Conservation (phyloP, 2,888 invertebrate genomes). For the Drosophila robusta region DNA sequence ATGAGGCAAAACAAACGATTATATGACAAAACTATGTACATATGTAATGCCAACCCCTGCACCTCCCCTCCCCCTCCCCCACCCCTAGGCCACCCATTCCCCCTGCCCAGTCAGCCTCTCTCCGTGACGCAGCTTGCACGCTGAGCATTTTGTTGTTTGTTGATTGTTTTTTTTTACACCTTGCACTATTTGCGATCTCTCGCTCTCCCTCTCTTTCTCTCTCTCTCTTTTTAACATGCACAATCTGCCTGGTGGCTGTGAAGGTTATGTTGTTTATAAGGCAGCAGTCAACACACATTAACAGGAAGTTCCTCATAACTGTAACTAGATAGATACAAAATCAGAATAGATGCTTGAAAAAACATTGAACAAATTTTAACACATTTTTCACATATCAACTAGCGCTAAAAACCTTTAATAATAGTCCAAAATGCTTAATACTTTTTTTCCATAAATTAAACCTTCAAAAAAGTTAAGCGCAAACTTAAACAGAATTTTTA, state of each 20-base stretch:
- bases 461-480: neutral
- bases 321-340: constrained; percentile 42
- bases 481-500: constrained; percentile 1
- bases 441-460: too few species aligned
- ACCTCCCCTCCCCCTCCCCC: neutral
- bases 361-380: constrained; percentile 7
- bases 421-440: too few species aligned
- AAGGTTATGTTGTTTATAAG: constrained; percentile 55
- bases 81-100: too few species aligned
- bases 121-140: constrained; percentile 5
- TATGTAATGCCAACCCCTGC: neutral
- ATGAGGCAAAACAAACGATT: constrained; percentile 58
- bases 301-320: constrained; percentile 60
- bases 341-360: neutral
- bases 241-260: constrained; percentile 22
- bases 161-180: constrained; percentile 40
- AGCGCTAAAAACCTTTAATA: neutral
- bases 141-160: constrained; percentile 25
- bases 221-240: constrained; percentile 4
- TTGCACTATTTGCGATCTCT: constrained; percentile 48
- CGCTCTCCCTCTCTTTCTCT: constrained; percentile 2
- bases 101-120: neutral
- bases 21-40: constrained; percentile 43
- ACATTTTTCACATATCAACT: too few species aligned
- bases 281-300: constrained; percentile 42